Percentiles rank a stretch among this genome's conserved stretches.
These are phyloP conservation scores for Frankliniella fusca DNA, from an alignment of 2,888 invertebrate genomes.

Conservation along the genomic window DNA sequence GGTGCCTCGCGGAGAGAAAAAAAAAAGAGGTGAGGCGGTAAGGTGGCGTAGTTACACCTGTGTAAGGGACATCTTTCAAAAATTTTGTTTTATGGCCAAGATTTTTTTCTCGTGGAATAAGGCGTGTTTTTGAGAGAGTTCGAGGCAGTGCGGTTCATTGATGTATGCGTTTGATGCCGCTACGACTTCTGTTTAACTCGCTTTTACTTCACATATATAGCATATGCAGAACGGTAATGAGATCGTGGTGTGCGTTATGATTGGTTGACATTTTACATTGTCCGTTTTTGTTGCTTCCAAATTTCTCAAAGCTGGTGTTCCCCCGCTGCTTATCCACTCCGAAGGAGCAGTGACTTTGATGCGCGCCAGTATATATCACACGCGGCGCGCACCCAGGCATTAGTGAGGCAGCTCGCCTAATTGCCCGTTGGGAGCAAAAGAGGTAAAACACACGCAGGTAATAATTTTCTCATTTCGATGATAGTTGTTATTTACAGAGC, in stretches of 20 bases:
- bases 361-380: not conserved
- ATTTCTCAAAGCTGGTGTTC: not conserved
- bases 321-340: not conserved
- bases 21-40: not conserved
- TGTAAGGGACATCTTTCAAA: not conserved
- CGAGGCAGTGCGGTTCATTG: too few relatives aligned
- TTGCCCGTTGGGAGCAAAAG: conserved; percentile 21
- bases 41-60: not conserved
- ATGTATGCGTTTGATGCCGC: too few relatives aligned
- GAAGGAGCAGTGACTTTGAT: too few relatives aligned
- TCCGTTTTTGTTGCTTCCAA: not conserved
- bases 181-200: too few relatives aligned
- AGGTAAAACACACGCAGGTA: conserved; percentile 24
- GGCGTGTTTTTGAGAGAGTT: too few relatives aligned
- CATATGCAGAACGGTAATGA: too few relatives aligned
- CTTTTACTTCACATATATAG: too few relatives aligned
- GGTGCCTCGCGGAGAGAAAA: not conserved
- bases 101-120: too few relatives aligned
- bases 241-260: too few relatives aligned
- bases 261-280: too few relatives aligned
- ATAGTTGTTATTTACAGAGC: conserved; percentile 25
- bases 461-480: conserved; percentile 26
- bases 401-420: not conserved
- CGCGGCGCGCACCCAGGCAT: not conserved
- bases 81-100: too few relatives aligned